Evolutionary conservation across 2,888 invertebrate genomes (phyloP), one percentile per base, ranked within the genome.

Genomic region (Stegana nigrithorax): DNA sequence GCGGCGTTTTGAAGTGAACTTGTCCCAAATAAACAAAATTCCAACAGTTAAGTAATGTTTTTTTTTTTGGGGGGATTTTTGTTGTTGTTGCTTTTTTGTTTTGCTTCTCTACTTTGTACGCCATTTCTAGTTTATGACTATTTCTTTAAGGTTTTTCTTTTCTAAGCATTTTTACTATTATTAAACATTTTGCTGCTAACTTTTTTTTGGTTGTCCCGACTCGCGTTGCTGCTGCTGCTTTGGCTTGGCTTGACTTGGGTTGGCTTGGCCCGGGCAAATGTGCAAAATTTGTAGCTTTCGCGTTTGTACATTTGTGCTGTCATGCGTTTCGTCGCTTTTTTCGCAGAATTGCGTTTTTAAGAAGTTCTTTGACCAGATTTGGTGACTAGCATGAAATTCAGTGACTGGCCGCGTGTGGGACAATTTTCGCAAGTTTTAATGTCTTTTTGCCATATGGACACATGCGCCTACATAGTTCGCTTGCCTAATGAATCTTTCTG

Each of bases 11-110:
- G 62, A 65, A 67, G 66, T 78, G 81, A 80, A 79, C 73, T 79
- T 80, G 80, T 79, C 80, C 80, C 80, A 80, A 80, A 80, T 81
- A 80, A 80, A 81, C 80, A 80, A 72, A 70, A 65, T 66, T 51
- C 59, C 50, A 51, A 59, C 23, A 51, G 36, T 60, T 47, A 59
- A 50, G 45, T 32, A 53, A 32, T 53, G 17, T 17, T 55, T 32
- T 55, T 47, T 47, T 23, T 25, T 47, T 21, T n/a, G n/a, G n/a
- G n/a, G n/a, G n/a, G n/a, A n/a, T n/a, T n/a, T n/a, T n/a, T n/a
- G n/a, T n/a, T 42, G 12, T 57, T 17, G 8, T 45, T 26, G 8
- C 45, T 27, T 42, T 1, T 26, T 58, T 29, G 6, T 45, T 27
- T 44, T 17, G 14, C 12, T 32, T 32, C 17, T 47, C 25, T 25